Percentiles rank a stretch among this genome's conserved stretches.
phyloP scores from a whole-genome alignment of 2,888 invertebrate genomes.

The Isoperla grammatica region DNA sequence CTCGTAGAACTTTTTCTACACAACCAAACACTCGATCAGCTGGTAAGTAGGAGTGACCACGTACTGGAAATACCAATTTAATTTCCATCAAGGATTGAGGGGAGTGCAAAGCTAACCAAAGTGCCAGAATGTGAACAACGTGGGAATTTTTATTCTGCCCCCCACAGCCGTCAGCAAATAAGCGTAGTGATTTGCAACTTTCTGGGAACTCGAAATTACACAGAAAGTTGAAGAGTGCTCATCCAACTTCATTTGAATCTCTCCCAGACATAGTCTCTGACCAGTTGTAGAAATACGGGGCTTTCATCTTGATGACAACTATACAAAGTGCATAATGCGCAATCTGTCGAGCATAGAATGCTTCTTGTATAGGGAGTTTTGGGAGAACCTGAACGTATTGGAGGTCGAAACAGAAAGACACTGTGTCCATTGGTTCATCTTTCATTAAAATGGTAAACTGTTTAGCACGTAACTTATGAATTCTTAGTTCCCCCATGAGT shows the following conservation, averaged over 20 bases:
- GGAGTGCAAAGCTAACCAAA: slow-evolving; percentile 1
- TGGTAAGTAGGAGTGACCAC: slow-evolving; percentile 17
- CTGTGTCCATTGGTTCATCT: no score
- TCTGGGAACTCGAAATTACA: not conserved
- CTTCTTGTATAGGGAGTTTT: no score
- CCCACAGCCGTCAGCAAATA: not conserved
- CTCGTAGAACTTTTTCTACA: slow-evolving; percentile 5
- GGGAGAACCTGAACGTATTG: no score
- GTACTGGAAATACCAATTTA: slow-evolving; percentile 8
- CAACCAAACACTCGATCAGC: slow-evolving; percentile 8
- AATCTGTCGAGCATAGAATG: no score
- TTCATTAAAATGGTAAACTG: no score
- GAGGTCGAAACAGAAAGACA: no score
- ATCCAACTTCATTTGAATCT: not conserved
- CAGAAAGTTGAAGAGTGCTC: not conserved
- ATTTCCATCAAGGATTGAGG: not conserved
- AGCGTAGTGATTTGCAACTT: not conserved
- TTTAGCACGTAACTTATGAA: no score
- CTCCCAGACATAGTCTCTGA: no score
- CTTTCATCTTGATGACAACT: no score
- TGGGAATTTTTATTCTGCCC: not conserved
- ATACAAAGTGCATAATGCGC: no score
- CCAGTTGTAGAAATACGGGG: no score
- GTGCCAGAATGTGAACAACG: slow-evolving; percentile 1
- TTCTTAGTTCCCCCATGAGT: no score